A percentile compares a stretch with the other conserved stretches of the same genome.
Conservation (phyloP, 2,113 vertebrate genomes). For the Syngnathus scovelli region DNA sequence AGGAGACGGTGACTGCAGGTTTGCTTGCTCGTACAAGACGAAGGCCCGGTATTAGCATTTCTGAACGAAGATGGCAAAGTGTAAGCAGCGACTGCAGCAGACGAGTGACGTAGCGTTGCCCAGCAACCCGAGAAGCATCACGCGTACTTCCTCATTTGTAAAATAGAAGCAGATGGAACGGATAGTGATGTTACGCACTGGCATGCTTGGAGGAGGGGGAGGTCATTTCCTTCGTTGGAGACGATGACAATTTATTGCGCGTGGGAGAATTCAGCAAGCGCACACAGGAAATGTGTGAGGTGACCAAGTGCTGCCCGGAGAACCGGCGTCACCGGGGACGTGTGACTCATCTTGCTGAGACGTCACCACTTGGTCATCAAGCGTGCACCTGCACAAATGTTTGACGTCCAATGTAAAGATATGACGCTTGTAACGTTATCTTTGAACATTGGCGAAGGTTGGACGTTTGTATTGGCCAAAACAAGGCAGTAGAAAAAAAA, state of each 20-base stretch:
- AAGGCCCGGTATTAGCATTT: background rate
- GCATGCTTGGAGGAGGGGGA: background rate
- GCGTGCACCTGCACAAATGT: background rate
- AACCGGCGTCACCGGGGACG: conserved; percentile 25
- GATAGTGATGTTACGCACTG: conserved; percentile 6
- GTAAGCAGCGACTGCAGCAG: background rate
- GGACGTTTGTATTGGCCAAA: too few relatives aligned
- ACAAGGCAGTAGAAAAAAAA: too few relatives aligned
- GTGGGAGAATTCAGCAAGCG: too few relatives aligned
- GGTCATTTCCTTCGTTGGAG: too few relatives aligned
- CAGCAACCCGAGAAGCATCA: conserved; percentile 28
- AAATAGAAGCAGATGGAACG: conserved; percentile 41
- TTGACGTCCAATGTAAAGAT: too few relatives aligned
- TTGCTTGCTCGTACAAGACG: too few relatives aligned
- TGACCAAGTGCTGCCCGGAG: conserved; percentile 13
- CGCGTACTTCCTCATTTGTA: conserved; percentile 38
- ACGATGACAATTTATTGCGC: too few relatives aligned
- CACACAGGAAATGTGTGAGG: conserved; percentile 24
- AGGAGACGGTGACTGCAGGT: too few relatives aligned
- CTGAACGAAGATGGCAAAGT: conserved; percentile 8
- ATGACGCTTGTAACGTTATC: too few relatives aligned
- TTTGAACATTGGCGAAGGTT: too few relatives aligned
- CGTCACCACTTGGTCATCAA: conserved; percentile 64
- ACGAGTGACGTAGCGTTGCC: conserved; percentile 29
- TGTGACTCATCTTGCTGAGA: conserved; percentile 60